A percentile compares a stretch with the other conserved stretches of the same genome.
Conservation (phyloP, 2,888 invertebrate species). For the Coremacera marginata region DNA sequence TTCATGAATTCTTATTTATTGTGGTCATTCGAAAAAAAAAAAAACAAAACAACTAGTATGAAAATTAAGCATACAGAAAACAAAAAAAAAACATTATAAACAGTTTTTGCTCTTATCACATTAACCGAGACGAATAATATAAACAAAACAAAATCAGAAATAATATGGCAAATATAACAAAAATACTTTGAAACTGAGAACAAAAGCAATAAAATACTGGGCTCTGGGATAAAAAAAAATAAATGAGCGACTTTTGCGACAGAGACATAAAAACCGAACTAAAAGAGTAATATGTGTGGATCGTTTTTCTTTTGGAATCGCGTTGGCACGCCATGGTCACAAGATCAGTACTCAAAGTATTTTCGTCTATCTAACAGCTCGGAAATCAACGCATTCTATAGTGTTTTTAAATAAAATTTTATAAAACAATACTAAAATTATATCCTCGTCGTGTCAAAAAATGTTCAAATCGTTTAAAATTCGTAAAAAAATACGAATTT, state of each 20-base stretch:
- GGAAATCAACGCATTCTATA: conserved; percentile 1
- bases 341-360: neutral
- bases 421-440: neutral
- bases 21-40: neutral
- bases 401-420: neutral
- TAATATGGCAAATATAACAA: neutral
- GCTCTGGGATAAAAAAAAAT: neutral
- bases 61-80: neutral
- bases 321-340: neutral
- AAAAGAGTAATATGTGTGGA: neutral
- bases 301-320: neutral
- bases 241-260: neutral
- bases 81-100: too few relatives aligned
- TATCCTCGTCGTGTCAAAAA: neutral
- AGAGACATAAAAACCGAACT: neutral
- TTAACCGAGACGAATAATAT: neutral
- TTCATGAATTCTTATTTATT: too few relatives aligned
- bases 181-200: neutral
- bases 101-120: neutral
- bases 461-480: conserved; percentile 47
- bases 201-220: neutral
- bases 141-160: conserved; percentile 18
- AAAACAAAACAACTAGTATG: neutral
- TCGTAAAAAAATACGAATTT: conserved; percentile 42
- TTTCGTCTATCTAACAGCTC: neutral